phyloP scores from a whole-genome alignment of 2,888 invertebrate species.

The Eupithecia vulgata region DNA sequence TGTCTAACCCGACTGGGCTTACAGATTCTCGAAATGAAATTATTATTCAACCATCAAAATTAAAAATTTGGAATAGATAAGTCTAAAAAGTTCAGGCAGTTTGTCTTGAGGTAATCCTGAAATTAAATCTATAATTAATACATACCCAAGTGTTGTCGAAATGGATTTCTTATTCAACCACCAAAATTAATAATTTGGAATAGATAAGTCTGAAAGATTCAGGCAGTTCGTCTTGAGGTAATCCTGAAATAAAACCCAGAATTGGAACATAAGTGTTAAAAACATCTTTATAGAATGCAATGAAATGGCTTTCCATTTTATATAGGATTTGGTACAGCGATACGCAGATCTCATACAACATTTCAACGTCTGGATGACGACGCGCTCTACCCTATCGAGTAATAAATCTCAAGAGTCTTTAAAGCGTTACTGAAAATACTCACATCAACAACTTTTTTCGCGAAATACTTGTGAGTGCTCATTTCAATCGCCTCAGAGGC shows the following conservation, averaged over 20 bases:
- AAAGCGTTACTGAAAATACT: slow-evolving; percentile 34
- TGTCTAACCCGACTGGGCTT: too few species aligned
- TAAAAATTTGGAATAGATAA: slow-evolving; percentile 49
- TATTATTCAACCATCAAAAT: slow-evolving; percentile 21
- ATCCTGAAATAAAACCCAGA: slow-evolving; percentile 51
- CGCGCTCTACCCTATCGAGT: too few species aligned
- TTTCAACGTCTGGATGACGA: background rate
- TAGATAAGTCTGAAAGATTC: slow-evolving; percentile 48
- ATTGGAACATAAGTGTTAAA: too few species aligned
- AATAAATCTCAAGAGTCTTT: too few species aligned
- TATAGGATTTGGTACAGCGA: too few species aligned
- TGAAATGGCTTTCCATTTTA: background rate
- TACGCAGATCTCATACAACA: background rate
- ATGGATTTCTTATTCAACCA: too few species aligned
- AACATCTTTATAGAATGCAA: background rate
- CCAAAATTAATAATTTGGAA: slow-evolving; percentile 43
- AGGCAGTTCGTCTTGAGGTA: slow-evolving; percentile 57
- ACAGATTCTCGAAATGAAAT: slow-evolving; percentile 67
- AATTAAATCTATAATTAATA: background rate
- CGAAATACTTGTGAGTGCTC: slow-evolving; percentile 59
- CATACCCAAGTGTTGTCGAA: too few species aligned
- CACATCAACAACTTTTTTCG: slow-evolving; percentile 62
- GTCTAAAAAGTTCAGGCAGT: slow-evolving; percentile 50
- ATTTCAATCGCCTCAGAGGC: slow-evolving; percentile 50
- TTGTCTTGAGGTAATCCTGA: slow-evolving; percentile 61